Percentiles rank a stretch among this genome's conserved stretches.
These are phyloP conservation scores for Neolamprologus hecqui DNA, from an alignment of 2,113 vertebrate species.

Conservation along the genomic window DNA sequence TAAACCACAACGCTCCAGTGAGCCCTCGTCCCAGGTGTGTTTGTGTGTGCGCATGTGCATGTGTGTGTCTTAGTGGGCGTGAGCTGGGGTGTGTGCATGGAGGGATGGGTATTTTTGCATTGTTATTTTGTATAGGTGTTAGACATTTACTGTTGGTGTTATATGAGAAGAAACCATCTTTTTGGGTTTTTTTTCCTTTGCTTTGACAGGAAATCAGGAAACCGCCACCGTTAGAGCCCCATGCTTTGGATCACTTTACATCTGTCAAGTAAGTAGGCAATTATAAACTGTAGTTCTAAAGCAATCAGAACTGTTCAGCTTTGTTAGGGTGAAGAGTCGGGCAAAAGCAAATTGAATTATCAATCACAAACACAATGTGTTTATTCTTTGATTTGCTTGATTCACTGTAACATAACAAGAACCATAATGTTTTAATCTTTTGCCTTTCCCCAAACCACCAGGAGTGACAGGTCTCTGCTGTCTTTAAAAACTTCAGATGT, in stretches of 20 bases:
- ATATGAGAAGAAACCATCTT: background rate
- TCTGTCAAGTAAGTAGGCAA: slow-evolving; percentile 77
- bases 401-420: background rate
- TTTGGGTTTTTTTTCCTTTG: accelerated
- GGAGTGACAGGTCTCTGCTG: slow-evolving; percentile 79
- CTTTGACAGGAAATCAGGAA: slow-evolving; percentile 54
- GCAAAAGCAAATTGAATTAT: background rate
- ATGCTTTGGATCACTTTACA: slow-evolving; percentile 78
- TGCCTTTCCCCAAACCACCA: slow-evolving; percentile 55
- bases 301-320: background rate
- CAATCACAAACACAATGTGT: background rate
- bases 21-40: slow-evolving; percentile 64
- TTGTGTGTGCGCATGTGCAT: background rate
- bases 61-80: background rate
- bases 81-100: background rate
- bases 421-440: background rate
- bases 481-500: slow-evolving; percentile 90
- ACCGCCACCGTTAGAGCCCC: slow-evolving; percentile 67
- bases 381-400: background rate
- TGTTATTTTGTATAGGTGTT: background rate
- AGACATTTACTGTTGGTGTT: background rate
- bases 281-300: background rate
- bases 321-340: background rate
- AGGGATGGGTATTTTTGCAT: background rate
- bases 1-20: slow-evolving; percentile 61